phyloP scores from a whole-genome alignment of 2,797 vertebrate species.

The Molossus molossus region DNA sequence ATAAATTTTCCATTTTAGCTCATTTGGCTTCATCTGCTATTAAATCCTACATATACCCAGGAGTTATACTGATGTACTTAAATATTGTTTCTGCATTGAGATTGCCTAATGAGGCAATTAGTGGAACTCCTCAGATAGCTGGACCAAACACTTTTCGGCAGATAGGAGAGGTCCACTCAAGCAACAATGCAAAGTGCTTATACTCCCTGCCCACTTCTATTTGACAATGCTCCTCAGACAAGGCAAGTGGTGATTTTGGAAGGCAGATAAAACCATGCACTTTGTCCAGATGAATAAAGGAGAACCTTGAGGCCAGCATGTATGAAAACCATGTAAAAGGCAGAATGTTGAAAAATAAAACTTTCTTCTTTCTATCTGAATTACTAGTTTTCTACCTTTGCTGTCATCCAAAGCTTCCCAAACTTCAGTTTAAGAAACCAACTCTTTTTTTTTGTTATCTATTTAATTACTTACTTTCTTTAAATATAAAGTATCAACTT shows the following conservation, averaged over 20 bases:
- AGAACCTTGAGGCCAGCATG: not conserved
- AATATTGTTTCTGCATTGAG: slow-evolving; percentile 81
- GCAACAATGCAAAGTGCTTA: slow-evolving; percentile 59
- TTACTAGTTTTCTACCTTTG: not conserved
- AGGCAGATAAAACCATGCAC: slow-evolving; percentile 51
- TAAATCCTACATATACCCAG: slow-evolving; percentile 85
- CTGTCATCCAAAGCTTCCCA: not conserved
- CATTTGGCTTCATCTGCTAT: slow-evolving; percentile 85
- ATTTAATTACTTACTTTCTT: slow-evolving; percentile 27
- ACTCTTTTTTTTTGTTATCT: not conserved
- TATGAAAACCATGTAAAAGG: slow-evolving; percentile 33
- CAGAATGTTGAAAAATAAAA: not conserved
- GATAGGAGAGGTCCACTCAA: slow-evolving; percentile 74
- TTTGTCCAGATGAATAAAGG: slow-evolving; percentile 20
- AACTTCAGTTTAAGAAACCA: not conserved
- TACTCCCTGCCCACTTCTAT: slow-evolving; percentile 52
- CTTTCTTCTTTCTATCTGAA: not conserved
- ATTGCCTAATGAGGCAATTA: slow-evolving; percentile 85
- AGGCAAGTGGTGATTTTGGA: slow-evolving; percentile 45
- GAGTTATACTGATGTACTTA: slow-evolving; percentile 83
- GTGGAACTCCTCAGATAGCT: slow-evolving; percentile 82
- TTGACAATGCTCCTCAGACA: not conserved
- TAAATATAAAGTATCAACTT: not conserved
- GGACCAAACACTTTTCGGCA: slow-evolving; percentile 75
- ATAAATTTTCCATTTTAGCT: slow-evolving; percentile 86